Percentiles rank a stretch among this genome's conserved stretches.
Conservation (phyloP, 2,113 vertebrate species). For the Circaetus gallicus region DNA sequence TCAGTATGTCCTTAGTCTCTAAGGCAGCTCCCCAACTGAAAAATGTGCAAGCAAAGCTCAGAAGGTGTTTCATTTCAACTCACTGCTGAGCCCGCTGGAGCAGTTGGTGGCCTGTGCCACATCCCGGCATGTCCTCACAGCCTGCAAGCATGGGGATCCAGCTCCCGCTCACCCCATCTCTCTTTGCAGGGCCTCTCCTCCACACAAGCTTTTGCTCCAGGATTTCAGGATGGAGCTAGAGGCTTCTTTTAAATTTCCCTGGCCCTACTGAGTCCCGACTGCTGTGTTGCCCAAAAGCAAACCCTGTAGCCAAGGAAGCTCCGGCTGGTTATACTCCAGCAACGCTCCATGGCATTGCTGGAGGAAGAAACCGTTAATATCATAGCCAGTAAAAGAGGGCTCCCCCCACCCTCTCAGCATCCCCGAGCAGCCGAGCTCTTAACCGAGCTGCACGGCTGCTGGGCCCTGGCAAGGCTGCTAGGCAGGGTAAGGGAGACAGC, state of each 20-base stretch:
- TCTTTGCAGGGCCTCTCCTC: not conserved
- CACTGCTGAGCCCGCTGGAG: not conserved
- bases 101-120: not conserved
- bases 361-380: not conserved
- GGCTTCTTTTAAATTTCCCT: not conserved
- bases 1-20: not conserved
- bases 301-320: not conserved
- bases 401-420: not conserved
- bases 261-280: accelerated
- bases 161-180: accelerated
- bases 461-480: not conserved
- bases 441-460: not conserved
- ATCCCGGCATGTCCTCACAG: not conserved
- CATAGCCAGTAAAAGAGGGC: not conserved
- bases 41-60: not conserved
- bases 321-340: not conserved
- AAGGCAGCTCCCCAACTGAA: not conserved
- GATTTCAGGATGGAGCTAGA: not conserved
- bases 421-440: not conserved
- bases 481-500: conserved; percentile 49
- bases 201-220: not conserved
- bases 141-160: not conserved
- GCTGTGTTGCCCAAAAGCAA: not conserved
- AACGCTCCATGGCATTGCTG: not conserved
- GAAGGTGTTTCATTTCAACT: not conserved